Percentiles rank a stretch among this genome's conserved stretches.
Conservation (phyloP, 2,888 invertebrate species). For the Portevinia maculata region DNA sequence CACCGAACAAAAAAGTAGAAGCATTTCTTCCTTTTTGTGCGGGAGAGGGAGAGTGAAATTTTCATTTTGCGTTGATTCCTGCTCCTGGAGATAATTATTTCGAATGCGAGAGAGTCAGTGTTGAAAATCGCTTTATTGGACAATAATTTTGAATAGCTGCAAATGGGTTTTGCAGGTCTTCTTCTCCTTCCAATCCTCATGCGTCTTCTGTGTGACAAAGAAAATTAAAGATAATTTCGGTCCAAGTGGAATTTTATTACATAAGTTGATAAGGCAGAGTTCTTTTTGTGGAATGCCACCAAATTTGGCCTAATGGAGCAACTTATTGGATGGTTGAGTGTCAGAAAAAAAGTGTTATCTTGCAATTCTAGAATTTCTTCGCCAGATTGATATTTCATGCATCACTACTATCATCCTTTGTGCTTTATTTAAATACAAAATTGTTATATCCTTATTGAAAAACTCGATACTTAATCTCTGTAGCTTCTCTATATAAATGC, state of each 20-base stretch:
- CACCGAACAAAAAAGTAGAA: constrained; percentile 16
- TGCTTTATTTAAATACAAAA: no score
- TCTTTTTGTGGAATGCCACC: no score
- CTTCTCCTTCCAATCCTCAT: background rate
- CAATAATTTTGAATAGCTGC: constrained; percentile 58
- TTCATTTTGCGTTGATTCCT: constrained; percentile 1
- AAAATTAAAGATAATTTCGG: constrained; percentile 14
- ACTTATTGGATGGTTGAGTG: no score
- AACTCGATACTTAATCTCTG: no score
- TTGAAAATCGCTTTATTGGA: constrained; percentile 60
- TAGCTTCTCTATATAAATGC: no score
- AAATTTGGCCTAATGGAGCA: no score
- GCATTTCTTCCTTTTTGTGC: background rate
- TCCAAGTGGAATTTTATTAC: constrained; percentile 11
- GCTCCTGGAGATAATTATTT: constrained; percentile 67
- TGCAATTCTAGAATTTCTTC: no score
- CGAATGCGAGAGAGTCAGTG: constrained; percentile 46
- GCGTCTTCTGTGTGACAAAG: background rate
- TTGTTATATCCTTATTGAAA: no score
- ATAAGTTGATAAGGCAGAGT: no score
- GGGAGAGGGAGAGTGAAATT: background rate
- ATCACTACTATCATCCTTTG: no score
- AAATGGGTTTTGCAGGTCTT: constrained; percentile 28
- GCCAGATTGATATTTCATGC: no score
- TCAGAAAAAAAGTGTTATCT: no score